Evolutionary conservation across 1,140 invertebrate species (phyloP).

Genomic region (Scylla paramamosain): DNA sequence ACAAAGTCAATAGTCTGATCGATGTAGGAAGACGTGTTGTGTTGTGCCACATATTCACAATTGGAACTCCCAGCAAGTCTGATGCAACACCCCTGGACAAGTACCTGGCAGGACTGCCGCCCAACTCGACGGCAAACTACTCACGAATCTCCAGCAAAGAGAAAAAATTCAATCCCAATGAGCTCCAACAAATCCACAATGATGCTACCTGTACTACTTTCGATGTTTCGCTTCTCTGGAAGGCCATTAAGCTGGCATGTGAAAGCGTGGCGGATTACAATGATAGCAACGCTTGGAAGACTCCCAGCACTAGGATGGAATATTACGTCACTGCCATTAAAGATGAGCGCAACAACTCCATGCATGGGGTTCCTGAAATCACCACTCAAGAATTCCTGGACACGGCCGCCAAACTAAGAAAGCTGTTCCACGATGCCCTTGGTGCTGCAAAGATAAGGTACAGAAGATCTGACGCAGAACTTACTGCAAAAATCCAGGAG

Average conservation of each 20-base stretch:
- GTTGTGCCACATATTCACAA: background rate
- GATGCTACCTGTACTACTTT: background rate
- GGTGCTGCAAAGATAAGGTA: background rate
- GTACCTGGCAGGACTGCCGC: background rate
- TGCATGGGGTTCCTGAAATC: background rate
- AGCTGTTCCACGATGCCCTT: background rate
- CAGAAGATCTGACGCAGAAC: background rate
- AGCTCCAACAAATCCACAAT: background rate
- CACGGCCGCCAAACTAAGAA: background rate
- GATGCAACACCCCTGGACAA: background rate
- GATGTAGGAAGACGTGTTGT: background rate
- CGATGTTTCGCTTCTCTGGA: too few relatives aligned
- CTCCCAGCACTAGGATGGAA: background rate
- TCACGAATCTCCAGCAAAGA: background rate
- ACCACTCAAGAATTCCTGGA: background rate
- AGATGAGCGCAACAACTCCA: background rate
- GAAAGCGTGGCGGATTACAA: background rate
- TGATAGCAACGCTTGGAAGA: background rate
- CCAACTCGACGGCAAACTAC: constrained; percentile 23
- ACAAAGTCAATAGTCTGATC: background rate
- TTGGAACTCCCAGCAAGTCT: background rate
- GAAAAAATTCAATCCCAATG: background rate
- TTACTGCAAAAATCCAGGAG: background rate
- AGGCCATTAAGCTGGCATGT: constrained; percentile 16
- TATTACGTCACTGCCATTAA: background rate